Evolutionary conservation across 2,888 invertebrate species (phyloP).

Genomic region (Eilema depressum): DNA sequence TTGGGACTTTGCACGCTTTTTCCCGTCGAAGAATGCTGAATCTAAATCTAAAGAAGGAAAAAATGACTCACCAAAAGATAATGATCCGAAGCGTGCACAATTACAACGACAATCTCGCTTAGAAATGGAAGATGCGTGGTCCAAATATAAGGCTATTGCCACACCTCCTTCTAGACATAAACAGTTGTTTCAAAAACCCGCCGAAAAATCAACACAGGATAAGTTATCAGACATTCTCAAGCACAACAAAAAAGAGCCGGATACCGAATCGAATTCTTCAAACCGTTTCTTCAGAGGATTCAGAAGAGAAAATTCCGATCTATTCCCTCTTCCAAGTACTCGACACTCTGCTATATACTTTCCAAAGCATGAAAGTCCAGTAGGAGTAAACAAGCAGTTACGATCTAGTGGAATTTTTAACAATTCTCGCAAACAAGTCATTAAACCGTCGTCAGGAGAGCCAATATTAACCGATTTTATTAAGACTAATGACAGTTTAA

Average conservation of each 20-base stretch:
- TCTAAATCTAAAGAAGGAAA: constrained; percentile 71
- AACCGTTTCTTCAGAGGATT: constrained; percentile 92
- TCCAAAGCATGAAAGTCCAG: constrained; percentile 85
- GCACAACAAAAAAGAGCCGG: constrained; percentile 89
- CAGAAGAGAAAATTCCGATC: constrained; percentile 94
- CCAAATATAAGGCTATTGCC: constrained; percentile 77
- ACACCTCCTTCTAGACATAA: constrained; percentile 80
- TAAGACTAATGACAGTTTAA: constrained; percentile 85
- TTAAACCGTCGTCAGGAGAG: constrained; percentile 86
- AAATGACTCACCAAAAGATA: constrained; percentile 75
- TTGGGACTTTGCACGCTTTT: constrained; percentile 95
- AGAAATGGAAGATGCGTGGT: constrained; percentile 82
- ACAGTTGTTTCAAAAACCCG: constrained; percentile 71
- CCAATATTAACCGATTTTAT: constrained; percentile 91
- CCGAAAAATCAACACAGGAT: constrained; percentile 77
- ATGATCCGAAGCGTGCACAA: constrained; percentile 73
- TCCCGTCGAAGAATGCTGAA: constrained; percentile 86
- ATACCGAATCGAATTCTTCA: constrained; percentile 90
- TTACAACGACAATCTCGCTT: constrained; percentile 80
- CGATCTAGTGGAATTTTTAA: constrained; percentile 91
- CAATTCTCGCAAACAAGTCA: constrained; percentile 88
- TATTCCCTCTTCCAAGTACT: constrained; percentile 91
- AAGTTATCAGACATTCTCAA: constrained; percentile 83
- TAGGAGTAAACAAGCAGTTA: constrained; percentile 80
- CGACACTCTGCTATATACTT: constrained; percentile 91